Evolutionary conservation across 1,140 invertebrate species (phyloP).

Genomic region (Orius laevigatus): DNA sequence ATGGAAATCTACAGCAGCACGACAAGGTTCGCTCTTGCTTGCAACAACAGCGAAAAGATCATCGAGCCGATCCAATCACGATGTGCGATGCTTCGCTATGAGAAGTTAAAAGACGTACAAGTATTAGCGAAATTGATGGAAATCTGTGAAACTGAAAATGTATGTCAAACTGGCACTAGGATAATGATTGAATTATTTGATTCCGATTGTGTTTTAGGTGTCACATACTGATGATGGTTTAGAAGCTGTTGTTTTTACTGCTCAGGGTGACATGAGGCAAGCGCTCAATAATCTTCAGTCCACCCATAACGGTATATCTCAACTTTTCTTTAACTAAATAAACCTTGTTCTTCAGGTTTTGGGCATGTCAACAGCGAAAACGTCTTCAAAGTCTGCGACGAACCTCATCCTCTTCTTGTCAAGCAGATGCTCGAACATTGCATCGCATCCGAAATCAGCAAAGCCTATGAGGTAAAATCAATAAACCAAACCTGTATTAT

Average conservation of each 20-base stretch:
- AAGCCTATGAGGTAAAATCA: slow-evolving; percentile 58
- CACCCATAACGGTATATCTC: slow-evolving; percentile 54
- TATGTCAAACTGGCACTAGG: slow-evolving; percentile 26
- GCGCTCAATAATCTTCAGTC: slow-evolving; percentile 97
- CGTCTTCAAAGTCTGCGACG: slow-evolving; percentile 99
- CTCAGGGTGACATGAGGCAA: slow-evolving; percentile 96
- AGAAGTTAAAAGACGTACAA: slow-evolving; percentile 76
- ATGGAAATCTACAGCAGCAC: slow-evolving; percentile 98
- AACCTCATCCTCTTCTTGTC: slow-evolving; percentile 90
- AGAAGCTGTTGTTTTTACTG: slow-evolving; percentile 93
- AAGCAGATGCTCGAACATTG: slow-evolving; percentile 85
- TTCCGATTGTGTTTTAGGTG: slow-evolving; percentile 36
- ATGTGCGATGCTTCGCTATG: slow-evolving; percentile 93
- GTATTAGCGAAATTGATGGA: slow-evolving; percentile 64
- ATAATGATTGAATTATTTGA: neutral
- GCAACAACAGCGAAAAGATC: slow-evolving; percentile 97
- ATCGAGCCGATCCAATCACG: slow-evolving; percentile 98
- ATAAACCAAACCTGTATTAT: slow-evolving; percentile 2
- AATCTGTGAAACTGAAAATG: slow-evolving; percentile 57
- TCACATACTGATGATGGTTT: slow-evolving; percentile 86
- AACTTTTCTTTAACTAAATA: slow-evolving; percentile 2
- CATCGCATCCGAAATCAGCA: slow-evolving; percentile 60
- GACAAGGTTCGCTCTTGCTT: slow-evolving; percentile 94
- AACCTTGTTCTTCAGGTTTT: slow-evolving; percentile 50
- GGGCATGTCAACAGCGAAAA: slow-evolving; percentile 79